Conservation (phyloP, 2,113 vertebrate genomes). For the Tor tambroides region DNA sequence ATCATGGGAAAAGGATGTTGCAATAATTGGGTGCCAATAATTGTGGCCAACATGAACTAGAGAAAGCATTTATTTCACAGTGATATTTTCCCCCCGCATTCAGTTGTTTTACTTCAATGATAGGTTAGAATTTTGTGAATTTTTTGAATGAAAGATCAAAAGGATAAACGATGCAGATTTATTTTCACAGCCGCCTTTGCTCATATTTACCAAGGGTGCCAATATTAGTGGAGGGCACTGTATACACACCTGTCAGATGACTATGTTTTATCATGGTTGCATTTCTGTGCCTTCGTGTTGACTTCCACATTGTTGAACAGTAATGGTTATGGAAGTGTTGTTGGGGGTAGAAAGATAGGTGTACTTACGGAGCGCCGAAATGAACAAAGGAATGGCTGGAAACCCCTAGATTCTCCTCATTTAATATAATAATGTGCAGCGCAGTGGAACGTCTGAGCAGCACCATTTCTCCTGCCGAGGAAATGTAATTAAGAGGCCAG, state of each 20-base stretch:
- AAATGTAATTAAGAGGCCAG: slow-evolving; percentile 49
- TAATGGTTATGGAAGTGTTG: neutral
- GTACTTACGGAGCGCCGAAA: slow-evolving; percentile 3
- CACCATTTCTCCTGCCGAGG: neutral
- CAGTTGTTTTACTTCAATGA: too few relatives aligned
- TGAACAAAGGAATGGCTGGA: slow-evolving; percentile 36
- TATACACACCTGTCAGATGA: neutral
- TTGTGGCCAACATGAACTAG: too few relatives aligned
- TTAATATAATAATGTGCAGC: slow-evolving; percentile 39
- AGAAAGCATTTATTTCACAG: too few relatives aligned
- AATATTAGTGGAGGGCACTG: too few relatives aligned
- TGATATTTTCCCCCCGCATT: too few relatives aligned
- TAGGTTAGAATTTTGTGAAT: too few relatives aligned
- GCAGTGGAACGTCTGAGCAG: slow-evolving; percentile 23
- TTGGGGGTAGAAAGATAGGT: neutral
- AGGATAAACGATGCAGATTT: too few relatives aligned
- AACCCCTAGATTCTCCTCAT: slow-evolving; percentile 32
- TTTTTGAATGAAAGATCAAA: too few relatives aligned
- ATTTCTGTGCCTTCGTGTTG: neutral
- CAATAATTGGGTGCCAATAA: too few relatives aligned
- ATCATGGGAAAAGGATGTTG: too few relatives aligned
- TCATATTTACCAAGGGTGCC: too few relatives aligned
- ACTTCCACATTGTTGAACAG: neutral
- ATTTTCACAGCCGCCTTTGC: too few relatives aligned
- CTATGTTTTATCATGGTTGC: neutral